Conservation (phyloP, 1,140 invertebrate species). For the silkworm (Bombyx mori) region ASM3026992v2 NC_085117.1:11712501-11713000, state of each 20-base stretch:
- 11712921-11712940: too few species aligned
- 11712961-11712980: too few species aligned
- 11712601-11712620: too few species aligned
- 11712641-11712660: background rate
- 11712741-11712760: conserved; percentile 81
- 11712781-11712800: conserved; percentile 18
- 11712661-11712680: conserved; percentile 15
- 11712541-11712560: background rate
- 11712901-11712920: too few species aligned
- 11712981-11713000: too few species aligned
- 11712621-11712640: background rate
- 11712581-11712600: background rate
- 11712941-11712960: too few species aligned
- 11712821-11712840: too few species aligned
- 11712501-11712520: background rate
- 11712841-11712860: too few species aligned
- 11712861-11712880: too few species aligned
- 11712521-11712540: background rate
- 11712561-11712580: background rate
- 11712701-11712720: conserved; percentile 55
- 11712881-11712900: too few species aligned
- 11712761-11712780: conserved; percentile 76
- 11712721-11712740: conserved; percentile 80
- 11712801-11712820: conserved; percentile 2
- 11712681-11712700: conserved; percentile 57